Evolutionary conservation across 1,140 invertebrate species (phyloP), one percentile per base, ranked within the genome.

Genomic region (Homalodisca vitripennis): DNA sequence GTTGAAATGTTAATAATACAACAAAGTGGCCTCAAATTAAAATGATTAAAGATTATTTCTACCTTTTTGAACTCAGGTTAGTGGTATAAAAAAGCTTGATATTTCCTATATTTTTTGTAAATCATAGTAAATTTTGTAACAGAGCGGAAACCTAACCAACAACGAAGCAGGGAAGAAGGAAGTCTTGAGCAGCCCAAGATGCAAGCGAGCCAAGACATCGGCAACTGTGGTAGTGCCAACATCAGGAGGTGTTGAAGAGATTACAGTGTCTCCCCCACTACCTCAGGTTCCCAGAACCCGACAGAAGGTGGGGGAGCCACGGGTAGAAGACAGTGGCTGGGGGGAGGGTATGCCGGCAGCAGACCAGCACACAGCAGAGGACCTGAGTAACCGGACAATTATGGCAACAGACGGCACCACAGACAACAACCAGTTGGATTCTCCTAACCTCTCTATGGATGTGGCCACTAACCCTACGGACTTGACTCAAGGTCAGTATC

Each of bases 351-450:
- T 63, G 27, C 29, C 30, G 31, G 27, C n/a, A 12, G 10, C 20
- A 22, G 63, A 66, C 26, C 63, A 66, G 34, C n/a, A 17, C 3
- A 66, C 31, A 17, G 63, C 63, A 3, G 63, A 66, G 22, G 63
- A 66, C 26, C 17, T 66, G 17, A 66, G 63, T 17, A 17, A 66
- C 32, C 14, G 63, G 10, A 66, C 29, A 29, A 6, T 17, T 3
- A 6, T 26, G 27, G 29, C 22, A 60, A 3, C 20, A 26, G 55
- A 3, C 17, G 3, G 3, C 14, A 17, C 6, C 6, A 17, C 6
- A 17, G 6, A 10, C 17, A 41, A 41, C 34, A 6, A 6, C 34
- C 34, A 6, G 55, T 60, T 26, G 2, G 55, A 60, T 26, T 24
- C 55, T n/a, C 55, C 55, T 24, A 60, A 6, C 14, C 10, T 30